These are phyloP conservation scores for Apodemia mormo DNA, from an alignment of 2,888 invertebrate species.

Conservation along the genomic window DNA sequence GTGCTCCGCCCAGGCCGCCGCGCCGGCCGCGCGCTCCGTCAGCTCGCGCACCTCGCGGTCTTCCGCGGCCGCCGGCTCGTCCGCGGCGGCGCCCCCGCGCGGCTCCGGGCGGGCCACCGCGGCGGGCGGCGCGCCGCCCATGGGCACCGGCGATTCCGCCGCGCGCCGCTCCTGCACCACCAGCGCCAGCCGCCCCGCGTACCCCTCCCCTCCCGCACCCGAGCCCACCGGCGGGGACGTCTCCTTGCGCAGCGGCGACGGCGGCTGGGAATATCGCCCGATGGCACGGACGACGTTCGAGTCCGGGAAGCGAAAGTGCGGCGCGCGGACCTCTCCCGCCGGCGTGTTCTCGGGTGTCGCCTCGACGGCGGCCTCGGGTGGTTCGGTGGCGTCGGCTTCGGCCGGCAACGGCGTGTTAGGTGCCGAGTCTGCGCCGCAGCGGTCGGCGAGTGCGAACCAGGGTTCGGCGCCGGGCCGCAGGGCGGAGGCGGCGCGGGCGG, in stretches of 20 bases:
- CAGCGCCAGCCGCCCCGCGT: no score
- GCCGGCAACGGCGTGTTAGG: slow-evolving; percentile 76
- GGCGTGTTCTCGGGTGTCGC: slow-evolving; percentile 95
- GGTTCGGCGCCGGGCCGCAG: slow-evolving; percentile 68
- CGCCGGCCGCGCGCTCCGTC: slow-evolving; percentile 53
- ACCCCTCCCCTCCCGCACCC: no score
- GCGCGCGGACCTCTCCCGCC: slow-evolving; percentile 83
- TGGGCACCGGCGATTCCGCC: no score
- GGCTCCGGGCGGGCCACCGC: no score
- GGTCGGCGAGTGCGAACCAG: slow-evolving; percentile 70
- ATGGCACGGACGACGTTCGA: slow-evolving; percentile 86
- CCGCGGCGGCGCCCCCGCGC: no score
- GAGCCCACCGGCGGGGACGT: no score
- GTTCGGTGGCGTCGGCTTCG: slow-evolving; percentile 70
- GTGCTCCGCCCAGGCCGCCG: slow-evolving; percentile 33
- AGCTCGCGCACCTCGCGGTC: slow-evolving; percentile 80
- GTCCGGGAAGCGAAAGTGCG: slow-evolving; percentile 77
- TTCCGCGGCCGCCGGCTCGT: slow-evolving; percentile 84
- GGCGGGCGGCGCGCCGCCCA: no score
- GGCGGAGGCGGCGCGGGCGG: slow-evolving; percentile 88
- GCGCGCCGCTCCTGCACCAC: no score
- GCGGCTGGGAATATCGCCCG: slow-evolving; percentile 46
- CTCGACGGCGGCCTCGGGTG: slow-evolving; percentile 93
- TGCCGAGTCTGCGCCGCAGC: slow-evolving; percentile 70
- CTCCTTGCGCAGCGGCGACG: no score